Percentiles rank a stretch among this genome's conserved stretches.
phyloP scores from a whole-genome alignment of 2,888 invertebrate genomes.

The Tetragonisca angustula region DNA sequence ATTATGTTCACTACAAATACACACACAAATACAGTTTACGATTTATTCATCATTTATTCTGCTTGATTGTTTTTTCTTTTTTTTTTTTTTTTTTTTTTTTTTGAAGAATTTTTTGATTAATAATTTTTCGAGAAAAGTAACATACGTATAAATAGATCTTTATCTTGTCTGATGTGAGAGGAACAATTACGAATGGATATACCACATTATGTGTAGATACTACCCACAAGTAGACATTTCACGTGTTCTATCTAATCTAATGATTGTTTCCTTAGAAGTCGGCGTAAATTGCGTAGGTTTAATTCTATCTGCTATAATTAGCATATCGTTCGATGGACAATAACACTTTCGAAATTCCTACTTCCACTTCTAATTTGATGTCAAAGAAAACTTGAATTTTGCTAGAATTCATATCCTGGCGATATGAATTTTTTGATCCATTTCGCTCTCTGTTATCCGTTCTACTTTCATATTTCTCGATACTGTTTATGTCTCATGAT shows the following conservation, averaged over 20 bases:
- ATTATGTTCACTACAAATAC: neutral
- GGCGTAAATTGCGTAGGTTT: neutral
- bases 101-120: neutral
- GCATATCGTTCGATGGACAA: neutral
- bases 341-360: neutral
- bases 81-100: too few relatives aligned
- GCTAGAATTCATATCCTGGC: neutral
- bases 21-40: neutral
- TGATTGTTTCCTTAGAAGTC: neutral
- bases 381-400: neutral
- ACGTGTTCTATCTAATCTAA: neutral
- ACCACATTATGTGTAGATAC: neutral
- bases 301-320: neutral
- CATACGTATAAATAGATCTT: neutral
- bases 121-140: neutral
- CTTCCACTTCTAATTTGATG: too few relatives aligned
- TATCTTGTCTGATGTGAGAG: neutral
- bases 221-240: neutral
- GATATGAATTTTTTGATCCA: neutral
- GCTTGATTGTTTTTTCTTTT: too few relatives aligned
- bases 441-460: neutral
- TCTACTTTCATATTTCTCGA: slow-evolving; percentile 19
- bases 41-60: neutral
- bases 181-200: neutral
- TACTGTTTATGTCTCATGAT: slow-evolving; percentile 39